phyloP scores from a whole-genome alignment of 92 coral and sea anemone genomes.

The Epizoanthus ramosus region DNA sequence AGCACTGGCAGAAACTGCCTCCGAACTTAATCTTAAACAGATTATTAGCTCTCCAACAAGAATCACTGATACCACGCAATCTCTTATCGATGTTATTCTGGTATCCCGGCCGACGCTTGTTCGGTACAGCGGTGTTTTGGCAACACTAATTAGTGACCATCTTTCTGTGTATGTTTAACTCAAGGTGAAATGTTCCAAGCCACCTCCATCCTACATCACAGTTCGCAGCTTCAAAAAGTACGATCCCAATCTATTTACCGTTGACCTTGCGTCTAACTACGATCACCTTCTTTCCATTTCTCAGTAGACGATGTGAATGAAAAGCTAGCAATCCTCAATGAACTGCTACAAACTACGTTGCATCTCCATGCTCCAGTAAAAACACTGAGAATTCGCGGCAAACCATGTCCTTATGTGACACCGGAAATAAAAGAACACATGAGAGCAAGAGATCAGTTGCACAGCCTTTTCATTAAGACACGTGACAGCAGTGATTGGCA shows the following conservation, averaged over 20 bases:
- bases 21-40: conserved; percentile 61
- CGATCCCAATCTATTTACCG: conserved; percentile 20
- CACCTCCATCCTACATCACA: background rate
- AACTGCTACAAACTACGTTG: conserved; percentile 43
- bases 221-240: conserved; percentile 42
- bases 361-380: conserved; percentile 55
- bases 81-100: conserved; percentile 64
- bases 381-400: conserved; percentile 45
- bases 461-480: conserved; percentile 48
- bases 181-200: conserved; percentile 39
- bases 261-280: conserved; percentile 41
- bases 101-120: conserved; percentile 41
- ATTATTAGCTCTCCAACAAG: conserved; percentile 66
- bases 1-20: conserved; percentile 37
- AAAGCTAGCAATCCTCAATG: conserved; percentile 40
- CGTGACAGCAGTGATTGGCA: conserved; percentile 45
- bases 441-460: conserved; percentile 43
- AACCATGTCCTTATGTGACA: conserved; percentile 61
- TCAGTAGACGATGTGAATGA: conserved; percentile 37
- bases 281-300: conserved; percentile 24
- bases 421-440: conserved; percentile 48
- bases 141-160: conserved; percentile 53
- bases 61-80: conserved; percentile 56
- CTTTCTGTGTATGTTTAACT: conserved; percentile 40
- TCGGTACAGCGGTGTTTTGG: conserved; percentile 52